A percentile compares a stretch with the other conserved stretches of the same genome.
These are phyloP conservation scores for Hirudinaria manillensis DNA, from an alignment of 2,888 invertebrate genomes.

Conservation along the genomic window DNA sequence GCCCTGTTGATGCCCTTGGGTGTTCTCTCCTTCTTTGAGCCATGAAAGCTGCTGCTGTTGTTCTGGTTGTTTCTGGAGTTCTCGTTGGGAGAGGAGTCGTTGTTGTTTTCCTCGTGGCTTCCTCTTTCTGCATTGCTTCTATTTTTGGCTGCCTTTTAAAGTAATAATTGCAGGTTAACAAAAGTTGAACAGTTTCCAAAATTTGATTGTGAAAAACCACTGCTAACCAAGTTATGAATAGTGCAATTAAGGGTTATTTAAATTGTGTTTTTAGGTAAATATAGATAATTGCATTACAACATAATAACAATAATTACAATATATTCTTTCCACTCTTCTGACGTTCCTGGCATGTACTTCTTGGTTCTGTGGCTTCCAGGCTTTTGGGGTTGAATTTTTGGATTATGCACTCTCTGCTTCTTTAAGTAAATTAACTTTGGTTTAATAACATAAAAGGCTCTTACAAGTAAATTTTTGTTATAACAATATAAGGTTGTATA, in stretches of 20 bases:
- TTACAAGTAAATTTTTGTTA: too few species aligned
- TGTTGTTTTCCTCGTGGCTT: not conserved
- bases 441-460: not conserved
- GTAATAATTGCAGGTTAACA: not conserved
- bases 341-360: constrained; percentile 26
- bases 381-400: not conserved
- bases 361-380: not conserved
- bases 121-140: not conserved
- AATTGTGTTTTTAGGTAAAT: not conserved
- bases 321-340: constrained; percentile 27
- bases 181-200: not conserved
- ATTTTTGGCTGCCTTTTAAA: constrained; percentile 13
- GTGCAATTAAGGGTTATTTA: not conserved
- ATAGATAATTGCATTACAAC: not conserved
- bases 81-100: not conserved
- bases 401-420: not conserved
- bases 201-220: constrained; percentile 1
- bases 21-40: not conserved
- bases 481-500: too few species aligned
- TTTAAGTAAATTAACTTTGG: not conserved
- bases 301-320: constrained; percentile 5
- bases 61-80: not conserved
- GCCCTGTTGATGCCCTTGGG: not conserved
- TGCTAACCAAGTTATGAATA: not conserved
- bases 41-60: constrained; percentile 6